Conservation (phyloP, 2,797 vertebrate species). For the Caiman crocodilus region DNA sequence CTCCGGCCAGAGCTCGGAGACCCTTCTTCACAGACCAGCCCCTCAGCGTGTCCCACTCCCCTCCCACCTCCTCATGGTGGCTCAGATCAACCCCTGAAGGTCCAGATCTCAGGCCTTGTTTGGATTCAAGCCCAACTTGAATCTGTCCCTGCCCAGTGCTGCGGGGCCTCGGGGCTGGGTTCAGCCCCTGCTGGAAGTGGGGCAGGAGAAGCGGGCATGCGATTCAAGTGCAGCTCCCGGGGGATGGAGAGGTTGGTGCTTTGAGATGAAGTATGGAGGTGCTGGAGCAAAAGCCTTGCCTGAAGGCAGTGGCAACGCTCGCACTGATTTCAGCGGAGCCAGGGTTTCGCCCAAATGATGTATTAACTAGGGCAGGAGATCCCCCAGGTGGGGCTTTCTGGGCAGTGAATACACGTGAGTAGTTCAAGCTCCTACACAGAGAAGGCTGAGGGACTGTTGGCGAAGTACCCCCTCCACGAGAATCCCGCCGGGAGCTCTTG, state of each 20-base stretch:
- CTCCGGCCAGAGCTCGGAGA: background rate
- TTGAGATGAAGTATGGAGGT: background rate
- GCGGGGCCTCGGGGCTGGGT: background rate
- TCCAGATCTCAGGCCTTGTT: background rate
- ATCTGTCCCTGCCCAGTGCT: background rate
- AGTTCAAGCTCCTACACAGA: background rate
- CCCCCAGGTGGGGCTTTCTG: rapidly evolving
- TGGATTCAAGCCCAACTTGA: background rate
- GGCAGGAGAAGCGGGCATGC: background rate
- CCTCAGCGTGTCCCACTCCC: background rate
- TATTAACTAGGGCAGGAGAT: rapidly evolving
- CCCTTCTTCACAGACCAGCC: background rate
- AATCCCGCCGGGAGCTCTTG: constrained; percentile 19
- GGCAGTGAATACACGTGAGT: background rate
- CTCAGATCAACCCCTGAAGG: background rate
- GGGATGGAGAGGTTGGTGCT: background rate
- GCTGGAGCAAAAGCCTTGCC: background rate
- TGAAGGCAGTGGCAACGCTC: background rate
- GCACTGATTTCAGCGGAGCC: too few relatives aligned
- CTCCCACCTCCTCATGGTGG: background rate
- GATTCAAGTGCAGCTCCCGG: background rate
- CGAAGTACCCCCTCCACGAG: background rate
- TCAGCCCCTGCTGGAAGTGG: background rate
- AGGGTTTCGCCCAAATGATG: background rate
- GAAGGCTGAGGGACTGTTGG: background rate